phyloP scores from a whole-genome alignment of 2,888 invertebrate genomes.

The Sepiola atlantica region DNA sequence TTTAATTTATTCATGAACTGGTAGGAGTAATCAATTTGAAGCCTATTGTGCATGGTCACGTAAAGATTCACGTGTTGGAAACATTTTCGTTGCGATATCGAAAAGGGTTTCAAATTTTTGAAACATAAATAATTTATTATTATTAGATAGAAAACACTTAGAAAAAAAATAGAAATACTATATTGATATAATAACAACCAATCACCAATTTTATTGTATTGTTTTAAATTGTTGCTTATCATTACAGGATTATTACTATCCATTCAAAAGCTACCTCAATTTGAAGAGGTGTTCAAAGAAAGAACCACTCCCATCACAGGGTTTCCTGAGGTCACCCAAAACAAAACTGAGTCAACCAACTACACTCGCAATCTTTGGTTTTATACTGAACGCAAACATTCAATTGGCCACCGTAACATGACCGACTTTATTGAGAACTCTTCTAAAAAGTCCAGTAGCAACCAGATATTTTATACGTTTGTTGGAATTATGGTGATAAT shows the following conservation, averaged over 20 bases:
- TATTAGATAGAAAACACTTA: too few relatives aligned
- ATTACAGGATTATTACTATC: constrained; percentile 48
- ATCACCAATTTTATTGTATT: background rate
- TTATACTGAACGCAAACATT: constrained; percentile 44
- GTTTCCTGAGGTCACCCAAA: constrained; percentile 44
- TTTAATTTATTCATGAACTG: too few relatives aligned
- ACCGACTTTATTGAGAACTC: constrained; percentile 24
- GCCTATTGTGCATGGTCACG: too few relatives aligned
- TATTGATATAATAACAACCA: too few relatives aligned
- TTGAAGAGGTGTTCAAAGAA: constrained; percentile 48
- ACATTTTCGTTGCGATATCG: too few relatives aligned
- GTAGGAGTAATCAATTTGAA: too few relatives aligned
- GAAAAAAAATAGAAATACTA: too few relatives aligned
- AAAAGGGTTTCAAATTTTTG: too few relatives aligned
- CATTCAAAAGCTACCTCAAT: constrained; percentile 49
- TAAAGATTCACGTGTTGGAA: too few relatives aligned
- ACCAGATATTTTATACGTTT: constrained; percentile 53
- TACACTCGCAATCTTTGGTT: constrained; percentile 53
- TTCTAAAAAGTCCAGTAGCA: background rate
- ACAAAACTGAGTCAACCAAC: constrained; percentile 52
- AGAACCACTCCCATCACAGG: background rate
- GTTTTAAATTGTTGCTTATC: constrained; percentile 41
- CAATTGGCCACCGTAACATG: constrained; percentile 38
- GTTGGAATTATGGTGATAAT: constrained; percentile 65
- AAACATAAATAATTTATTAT: too few relatives aligned